Conservation (phyloP, 2,888 invertebrate genomes). For the Antheraea assamensis region DNA sequence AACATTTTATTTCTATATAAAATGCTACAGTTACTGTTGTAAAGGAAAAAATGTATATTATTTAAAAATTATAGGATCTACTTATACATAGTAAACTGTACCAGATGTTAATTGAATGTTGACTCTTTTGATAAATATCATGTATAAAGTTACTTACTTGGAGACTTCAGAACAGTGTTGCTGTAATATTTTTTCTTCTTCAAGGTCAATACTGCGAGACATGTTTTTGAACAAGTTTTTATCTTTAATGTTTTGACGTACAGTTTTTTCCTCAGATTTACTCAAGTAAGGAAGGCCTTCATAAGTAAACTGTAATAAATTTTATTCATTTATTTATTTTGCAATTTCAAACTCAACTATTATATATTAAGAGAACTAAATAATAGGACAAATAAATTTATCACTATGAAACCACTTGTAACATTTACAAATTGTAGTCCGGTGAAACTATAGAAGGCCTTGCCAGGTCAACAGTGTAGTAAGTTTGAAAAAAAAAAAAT, state of each 20-base stretch:
- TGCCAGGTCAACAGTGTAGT: too few relatives aligned
- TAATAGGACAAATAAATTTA: too few relatives aligned
- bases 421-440: too few relatives aligned
- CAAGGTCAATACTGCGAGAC: constrained; percentile 48
- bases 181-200: constrained; percentile 60
- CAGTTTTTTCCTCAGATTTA: constrained; percentile 71
- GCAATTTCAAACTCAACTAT: too few relatives aligned
- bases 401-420: too few relatives aligned
- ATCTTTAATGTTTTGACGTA: constrained; percentile 59
- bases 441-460: too few relatives aligned
- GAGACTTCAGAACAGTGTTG: constrained; percentile 64
- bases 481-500: too few relatives aligned
- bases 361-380: too few relatives aligned
- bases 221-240: constrained; percentile 49
- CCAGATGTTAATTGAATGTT: neutral
- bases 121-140: neutral
- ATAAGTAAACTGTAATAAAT: constrained; percentile 82
- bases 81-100: neutral
- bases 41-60: too few relatives aligned
- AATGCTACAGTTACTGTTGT: too few relatives aligned
- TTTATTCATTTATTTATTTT: neutral
- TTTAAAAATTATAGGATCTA: too few relatives aligned
- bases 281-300: constrained; percentile 87
- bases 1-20: too few relatives aligned
- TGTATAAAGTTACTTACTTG: constrained; percentile 43